These are phyloP conservation scores for Caenorhabditis japonica DNA, from an alignment of 2,888 invertebrate species.

Conservation along the genomic window DNA sequence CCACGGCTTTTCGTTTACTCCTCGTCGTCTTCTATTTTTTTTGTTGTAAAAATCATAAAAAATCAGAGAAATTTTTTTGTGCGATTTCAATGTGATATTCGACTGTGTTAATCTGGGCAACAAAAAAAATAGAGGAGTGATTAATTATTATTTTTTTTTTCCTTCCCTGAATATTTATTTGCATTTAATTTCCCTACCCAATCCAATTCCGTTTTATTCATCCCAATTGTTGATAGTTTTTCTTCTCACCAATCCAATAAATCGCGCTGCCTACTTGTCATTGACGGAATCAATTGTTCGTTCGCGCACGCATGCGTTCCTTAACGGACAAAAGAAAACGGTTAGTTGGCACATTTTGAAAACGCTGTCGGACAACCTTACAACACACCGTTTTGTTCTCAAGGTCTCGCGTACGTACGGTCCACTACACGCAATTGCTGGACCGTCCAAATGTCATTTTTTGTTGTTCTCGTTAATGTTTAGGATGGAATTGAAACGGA, in stretches of 20 bases:
- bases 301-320: slow-evolving; percentile 43
- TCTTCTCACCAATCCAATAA: slow-evolving; percentile 24
- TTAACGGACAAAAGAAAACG: slow-evolving; percentile 17
- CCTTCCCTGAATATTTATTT: not conserved
- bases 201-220: not conserved
- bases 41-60: too few species aligned
- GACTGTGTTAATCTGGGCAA: too few species aligned
- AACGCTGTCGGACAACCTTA: slow-evolving; percentile 38
- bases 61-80: too few species aligned
- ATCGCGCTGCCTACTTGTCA: slow-evolving; percentile 41
- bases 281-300: slow-evolving; percentile 44
- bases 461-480: not conserved
- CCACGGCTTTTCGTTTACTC: too few species aligned
- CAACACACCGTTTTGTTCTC: slow-evolving; percentile 44
- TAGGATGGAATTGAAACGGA: not conserved
- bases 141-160: not conserved
- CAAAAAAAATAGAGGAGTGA: too few species aligned
- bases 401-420: slow-evolving; percentile 40
- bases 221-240: slow-evolving; percentile 14
- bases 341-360: slow-evolving; percentile 53
- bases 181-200: slow-evolving; percentile 1
- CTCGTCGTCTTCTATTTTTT: too few species aligned
- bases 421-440: slow-evolving; percentile 16
- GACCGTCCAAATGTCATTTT: too few species aligned
- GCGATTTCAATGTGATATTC: too few species aligned